phyloP scores from a whole-genome alignment of 2,888 invertebrate genomes.

The Drosophila mimica region DNA sequence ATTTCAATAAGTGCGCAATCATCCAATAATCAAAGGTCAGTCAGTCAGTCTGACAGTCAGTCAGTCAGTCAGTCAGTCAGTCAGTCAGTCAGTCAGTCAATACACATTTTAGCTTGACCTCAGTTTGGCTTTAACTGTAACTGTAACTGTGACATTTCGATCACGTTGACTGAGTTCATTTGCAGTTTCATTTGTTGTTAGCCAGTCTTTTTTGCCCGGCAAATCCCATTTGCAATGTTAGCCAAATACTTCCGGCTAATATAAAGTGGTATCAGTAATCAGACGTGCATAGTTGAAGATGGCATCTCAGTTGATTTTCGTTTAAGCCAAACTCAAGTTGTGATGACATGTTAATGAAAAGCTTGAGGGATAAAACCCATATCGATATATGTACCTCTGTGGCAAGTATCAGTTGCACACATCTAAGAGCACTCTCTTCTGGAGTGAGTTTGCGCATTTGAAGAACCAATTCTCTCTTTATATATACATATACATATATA shows the following conservation, averaged over 20 bases:
- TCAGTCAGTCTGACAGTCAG: neutral
- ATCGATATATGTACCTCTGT: neutral
- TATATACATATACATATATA: neutral
- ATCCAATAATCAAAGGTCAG: neutral
- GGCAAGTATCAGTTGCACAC: conserved; percentile 10
- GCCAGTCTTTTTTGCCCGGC: conserved; percentile 49
- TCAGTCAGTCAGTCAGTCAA: neutral
- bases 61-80: neutral
- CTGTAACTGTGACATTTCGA: conserved; percentile 18
- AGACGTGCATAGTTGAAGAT: conserved; percentile 12
- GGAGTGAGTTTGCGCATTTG: conserved; percentile 42
- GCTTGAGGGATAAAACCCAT: neutral
- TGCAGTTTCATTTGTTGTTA: conserved; percentile 51
- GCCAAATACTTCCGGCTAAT: conserved; percentile 71
- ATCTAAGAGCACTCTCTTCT: conserved; percentile 20
- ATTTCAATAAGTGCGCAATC: neutral
- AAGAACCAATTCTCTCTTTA: conserved; percentile 5
- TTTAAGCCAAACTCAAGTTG: conserved; percentile 63
- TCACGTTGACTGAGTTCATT: conserved; percentile 32
- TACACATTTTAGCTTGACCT: conserved; percentile 1
- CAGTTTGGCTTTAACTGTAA: neutral
- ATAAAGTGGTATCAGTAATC: conserved; percentile 39
- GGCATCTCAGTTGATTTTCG: conserved; percentile 55
- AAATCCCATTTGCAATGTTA: conserved; percentile 64
- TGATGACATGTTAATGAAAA: conserved; percentile 39